phyloP scores from a whole-genome alignment of 1,140 invertebrate genomes.

The Macrocentrus cingulum region DNA sequence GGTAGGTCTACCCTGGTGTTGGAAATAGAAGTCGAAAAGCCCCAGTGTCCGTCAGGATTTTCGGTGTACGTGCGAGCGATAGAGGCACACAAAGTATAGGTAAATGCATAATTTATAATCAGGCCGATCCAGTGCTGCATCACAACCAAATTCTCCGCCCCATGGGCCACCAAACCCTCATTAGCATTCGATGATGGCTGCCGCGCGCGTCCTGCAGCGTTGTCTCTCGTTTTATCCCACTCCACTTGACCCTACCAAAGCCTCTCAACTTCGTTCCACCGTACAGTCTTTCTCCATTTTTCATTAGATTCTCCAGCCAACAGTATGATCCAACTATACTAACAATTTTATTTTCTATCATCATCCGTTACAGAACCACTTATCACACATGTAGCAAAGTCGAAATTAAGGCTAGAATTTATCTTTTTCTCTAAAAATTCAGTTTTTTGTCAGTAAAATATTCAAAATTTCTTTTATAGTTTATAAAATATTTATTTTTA shows the following conservation, averaged over 20 bases:
- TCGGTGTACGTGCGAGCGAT: slow-evolving; percentile 41
- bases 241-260: slow-evolving; percentile 28
- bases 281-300: slow-evolving; percentile 19
- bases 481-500: too few relatives aligned
- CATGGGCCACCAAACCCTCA: slow-evolving; percentile 55
- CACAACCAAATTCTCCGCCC: slow-evolving; percentile 40
- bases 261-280: slow-evolving; percentile 23
- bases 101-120: slow-evolving; percentile 62
- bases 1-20: neutral
- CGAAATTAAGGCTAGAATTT: too few relatives aligned
- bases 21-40: neutral
- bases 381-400: too few relatives aligned
- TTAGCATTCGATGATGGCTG: slow-evolving; percentile 62
- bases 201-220: slow-evolving; percentile 53
- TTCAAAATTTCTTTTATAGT: too few relatives aligned
- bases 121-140: slow-evolving; percentile 45
- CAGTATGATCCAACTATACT: too few relatives aligned
- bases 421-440: too few relatives aligned
- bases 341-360: too few relatives aligned
- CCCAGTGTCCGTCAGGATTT: slow-evolving; percentile 34
- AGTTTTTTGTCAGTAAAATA: too few relatives aligned
- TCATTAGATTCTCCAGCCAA: slow-evolving; percentile 4
- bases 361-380: too few relatives aligned
- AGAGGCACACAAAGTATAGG: slow-evolving; percentile 33
- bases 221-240: slow-evolving; percentile 48